Evolutionary conservation across 2,113 vertebrate genomes (phyloP), one percentile per base, ranked within the genome.

Genomic region (Chrysochloris asiatica): DNA sequence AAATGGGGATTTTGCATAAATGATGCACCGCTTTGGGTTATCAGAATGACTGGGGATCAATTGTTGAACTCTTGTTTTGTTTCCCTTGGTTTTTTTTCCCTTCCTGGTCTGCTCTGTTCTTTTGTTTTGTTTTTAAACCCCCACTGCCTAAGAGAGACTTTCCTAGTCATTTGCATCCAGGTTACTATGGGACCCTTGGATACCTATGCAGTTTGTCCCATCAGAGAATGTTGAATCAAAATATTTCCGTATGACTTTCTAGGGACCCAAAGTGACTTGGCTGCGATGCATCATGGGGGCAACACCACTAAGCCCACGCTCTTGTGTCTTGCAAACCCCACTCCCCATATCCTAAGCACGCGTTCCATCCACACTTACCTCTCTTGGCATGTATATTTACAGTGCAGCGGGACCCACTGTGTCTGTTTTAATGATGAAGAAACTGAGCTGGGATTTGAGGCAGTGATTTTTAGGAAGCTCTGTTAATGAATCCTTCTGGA

Each of bases 111-210:
- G 80, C 65, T 50, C 6, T 43, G 72, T 72, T 36, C 73, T 59
- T 85, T 7, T 36, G n/a, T n/a, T n/a, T n/a, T n/a, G n/a, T n/a
- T n/a, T 33, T 45, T n/a, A 79, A 22, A 56, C 10, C 19, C 26
- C 30, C 63, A 50, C 85, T 59, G 76, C 54, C 80, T 93, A 81
- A 77, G 88, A 86, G 67, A 89, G 59, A 28, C 8, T 61, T 69
- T 81, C 30, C 56, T 81, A 65, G 50, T 82, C 80, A 24, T 41
- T 86, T 56, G 54, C 41, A 26, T 86, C 38, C 63, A 36, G 88
- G 38, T 73, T 77, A 63, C 45, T 63, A 22, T n/a, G 41, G 30
- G 30, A 26, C 8, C 54, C 36, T 17, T 26, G 41, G 72, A 19
- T 59, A 47, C n/a, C 50, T 84, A 43, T 65, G 91, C 33, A 12